Percentiles rank a stretch among this genome's conserved stretches.
These are phyloP conservation scores for Pelusios castaneus DNA, from an alignment of 2,113 vertebrate genomes.

Conservation along the genomic window DNA sequence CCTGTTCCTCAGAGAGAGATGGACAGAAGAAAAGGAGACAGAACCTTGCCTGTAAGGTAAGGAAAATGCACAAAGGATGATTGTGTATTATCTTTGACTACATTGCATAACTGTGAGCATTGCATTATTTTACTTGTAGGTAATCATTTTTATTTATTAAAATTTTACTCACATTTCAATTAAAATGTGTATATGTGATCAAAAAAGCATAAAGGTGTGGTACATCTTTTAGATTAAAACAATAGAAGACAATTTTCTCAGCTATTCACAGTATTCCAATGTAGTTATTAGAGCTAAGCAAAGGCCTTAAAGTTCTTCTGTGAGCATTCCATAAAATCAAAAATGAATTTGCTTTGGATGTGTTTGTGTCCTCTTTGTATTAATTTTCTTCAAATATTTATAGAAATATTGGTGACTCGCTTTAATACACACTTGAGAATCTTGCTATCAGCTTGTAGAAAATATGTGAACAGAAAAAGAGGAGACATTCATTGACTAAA, in stretches of 20 bases:
- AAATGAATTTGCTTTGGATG: neutral
- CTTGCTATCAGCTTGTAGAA: neutral
- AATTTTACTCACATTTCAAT: neutral
- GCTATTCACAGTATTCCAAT: accelerated
- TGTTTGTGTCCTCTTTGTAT: neutral
- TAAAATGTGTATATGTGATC: accelerated
- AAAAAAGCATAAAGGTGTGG: too few species aligned
- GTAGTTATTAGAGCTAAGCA: slow-evolving; percentile 1
- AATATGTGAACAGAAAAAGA: neutral
- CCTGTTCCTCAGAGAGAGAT: slow-evolving; percentile 97
- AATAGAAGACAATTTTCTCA: too few species aligned
- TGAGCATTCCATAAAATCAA: accelerated
- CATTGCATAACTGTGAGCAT: accelerated
- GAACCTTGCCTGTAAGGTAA: slow-evolving; percentile 95
- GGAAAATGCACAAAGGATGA: neutral
- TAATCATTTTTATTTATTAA: neutral
- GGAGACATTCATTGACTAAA: neutral
- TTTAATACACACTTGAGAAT: neutral
- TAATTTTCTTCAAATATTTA: accelerated
- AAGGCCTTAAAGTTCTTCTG: accelerated
- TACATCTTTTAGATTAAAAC: neutral
- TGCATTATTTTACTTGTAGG: accelerated
- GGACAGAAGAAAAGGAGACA: slow-evolving; percentile 96
- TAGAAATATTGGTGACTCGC: neutral
- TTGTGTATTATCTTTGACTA: neutral